Percentiles rank a stretch among this genome's conserved stretches.
Conservation (phyloP, 2,888 invertebrate species). For the Troides helena region DNA sequence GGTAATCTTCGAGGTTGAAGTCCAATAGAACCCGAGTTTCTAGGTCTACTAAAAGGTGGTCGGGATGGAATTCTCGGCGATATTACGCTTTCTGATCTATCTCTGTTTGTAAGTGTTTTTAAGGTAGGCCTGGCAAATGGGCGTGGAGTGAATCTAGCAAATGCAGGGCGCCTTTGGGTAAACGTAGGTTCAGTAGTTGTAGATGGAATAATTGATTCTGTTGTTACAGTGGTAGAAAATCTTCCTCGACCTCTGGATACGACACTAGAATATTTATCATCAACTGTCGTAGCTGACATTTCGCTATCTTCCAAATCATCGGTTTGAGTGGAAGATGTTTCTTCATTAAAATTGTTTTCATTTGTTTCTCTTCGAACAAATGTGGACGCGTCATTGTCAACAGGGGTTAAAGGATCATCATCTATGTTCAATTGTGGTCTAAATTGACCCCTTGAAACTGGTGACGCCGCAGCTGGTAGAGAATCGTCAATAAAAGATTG, state of each 20-base stretch:
- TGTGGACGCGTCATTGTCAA: slow-evolving; percentile 60
- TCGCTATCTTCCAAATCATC: slow-evolving; percentile 62
- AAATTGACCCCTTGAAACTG: slow-evolving; percentile 57
- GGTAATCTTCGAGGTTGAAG: slow-evolving; percentile 58
- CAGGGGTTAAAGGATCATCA: slow-evolving; percentile 78
- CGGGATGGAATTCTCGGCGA: slow-evolving; percentile 47
- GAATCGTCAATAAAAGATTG: slow-evolving; percentile 57
- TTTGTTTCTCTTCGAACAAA: slow-evolving; percentile 50
- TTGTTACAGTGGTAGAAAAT: slow-evolving; percentile 56
- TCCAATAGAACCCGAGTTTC: slow-evolving; percentile 40
- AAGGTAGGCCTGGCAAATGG: slow-evolving; percentile 58
- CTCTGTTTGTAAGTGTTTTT: slow-evolving; percentile 16
- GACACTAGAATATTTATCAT: slow-evolving; percentile 55
- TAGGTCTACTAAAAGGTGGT: slow-evolving; percentile 55
- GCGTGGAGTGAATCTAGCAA: slow-evolving; percentile 68
- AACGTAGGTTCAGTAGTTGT: slow-evolving; percentile 44
- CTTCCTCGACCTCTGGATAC: slow-evolving; percentile 62
- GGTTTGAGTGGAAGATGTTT: slow-evolving; percentile 47
- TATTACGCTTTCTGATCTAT: slow-evolving; percentile 34
- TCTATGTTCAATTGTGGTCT: slow-evolving; percentile 61
- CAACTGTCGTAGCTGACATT: slow-evolving; percentile 65
- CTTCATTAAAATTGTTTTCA: slow-evolving; percentile 42
- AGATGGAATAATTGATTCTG: slow-evolving; percentile 45
- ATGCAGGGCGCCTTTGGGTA: slow-evolving; percentile 55
- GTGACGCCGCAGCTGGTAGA: slow-evolving; percentile 63